A percentile compares a stretch with the other conserved stretches of the same genome.
phyloP scores from a whole-genome alignment of 2,113 vertebrate genomes.

The Myrmecobius fasciatus region DNA sequence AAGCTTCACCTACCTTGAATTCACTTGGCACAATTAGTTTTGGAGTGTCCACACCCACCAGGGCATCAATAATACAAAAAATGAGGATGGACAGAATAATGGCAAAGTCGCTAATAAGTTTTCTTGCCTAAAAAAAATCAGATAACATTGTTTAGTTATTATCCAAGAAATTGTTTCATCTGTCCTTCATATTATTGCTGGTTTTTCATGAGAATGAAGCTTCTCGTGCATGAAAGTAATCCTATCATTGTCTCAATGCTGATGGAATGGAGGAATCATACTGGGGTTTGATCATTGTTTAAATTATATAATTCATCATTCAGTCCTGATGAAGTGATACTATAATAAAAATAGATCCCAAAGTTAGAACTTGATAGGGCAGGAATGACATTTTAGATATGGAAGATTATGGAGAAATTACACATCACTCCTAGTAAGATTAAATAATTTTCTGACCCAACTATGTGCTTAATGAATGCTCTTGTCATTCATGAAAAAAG shows the following conservation, averaged over 20 bases:
- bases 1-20: conserved; percentile 91
- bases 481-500: neutral
- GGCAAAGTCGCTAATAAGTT: conserved; percentile 98
- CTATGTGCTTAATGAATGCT: neutral
- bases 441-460: neutral
- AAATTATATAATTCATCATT: neutral
- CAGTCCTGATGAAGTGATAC: neutral
- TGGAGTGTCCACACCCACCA: conserved; percentile 96
- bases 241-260: neutral
- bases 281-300: neutral
- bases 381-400: neutral
- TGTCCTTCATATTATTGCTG: neutral
- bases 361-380: neutral
- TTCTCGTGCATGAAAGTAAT: neutral
- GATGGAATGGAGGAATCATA: neutral
- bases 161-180: rapidly evolving
- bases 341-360: neutral
- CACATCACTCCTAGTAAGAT: neutral
- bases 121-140: conserved; percentile 89
- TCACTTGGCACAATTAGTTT: conserved; percentile 98
- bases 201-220: neutral
- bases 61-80: conserved; percentile 94
- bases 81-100: conserved; percentile 97
- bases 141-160: neutral
- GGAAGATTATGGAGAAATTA: neutral